phyloP scores from a whole-genome alignment of 2,888 invertebrate species.

The Chromoteleia sp. region DNA sequence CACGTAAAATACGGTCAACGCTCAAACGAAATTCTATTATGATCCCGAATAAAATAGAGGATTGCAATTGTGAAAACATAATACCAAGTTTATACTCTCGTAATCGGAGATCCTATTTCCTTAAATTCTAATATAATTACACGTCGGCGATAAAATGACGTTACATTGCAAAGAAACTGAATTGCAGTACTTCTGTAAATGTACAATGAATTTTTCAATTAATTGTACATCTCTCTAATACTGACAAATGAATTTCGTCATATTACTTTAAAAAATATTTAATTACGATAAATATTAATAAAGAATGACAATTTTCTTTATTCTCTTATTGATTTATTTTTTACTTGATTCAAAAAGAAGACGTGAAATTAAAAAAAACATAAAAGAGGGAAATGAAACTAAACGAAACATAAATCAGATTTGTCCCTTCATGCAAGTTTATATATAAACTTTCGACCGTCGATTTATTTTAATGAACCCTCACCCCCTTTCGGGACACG shows the following conservation, averaged over 20 bases:
- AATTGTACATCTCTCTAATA: no score
- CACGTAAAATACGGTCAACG: not conserved
- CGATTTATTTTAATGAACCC: slow-evolving; percentile 2
- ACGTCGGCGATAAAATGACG: no score
- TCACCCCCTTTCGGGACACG: not conserved
- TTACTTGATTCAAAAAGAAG: no score
- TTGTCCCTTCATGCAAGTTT: not conserved
- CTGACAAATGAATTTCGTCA: no score
- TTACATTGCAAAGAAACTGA: no score
- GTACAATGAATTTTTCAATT: no score
- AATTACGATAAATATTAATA: no score
- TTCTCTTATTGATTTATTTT: no score
- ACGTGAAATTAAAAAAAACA: not conserved
- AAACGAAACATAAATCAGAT: not conserved
- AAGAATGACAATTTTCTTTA: no score
- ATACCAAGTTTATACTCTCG: not conserved
- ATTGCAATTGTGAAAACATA: not conserved
- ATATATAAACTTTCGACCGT: not conserved
- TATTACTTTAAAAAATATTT: no score
- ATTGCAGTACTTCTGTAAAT: no score
- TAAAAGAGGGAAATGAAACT: not conserved
- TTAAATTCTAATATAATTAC: not conserved
- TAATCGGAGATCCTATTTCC: not conserved
- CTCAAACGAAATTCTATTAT: not conserved
- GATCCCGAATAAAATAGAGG: not conserved